Evolutionary conservation across 2,888 invertebrate species (phyloP).

Genomic region (Synergus gifuensis): DNA sequence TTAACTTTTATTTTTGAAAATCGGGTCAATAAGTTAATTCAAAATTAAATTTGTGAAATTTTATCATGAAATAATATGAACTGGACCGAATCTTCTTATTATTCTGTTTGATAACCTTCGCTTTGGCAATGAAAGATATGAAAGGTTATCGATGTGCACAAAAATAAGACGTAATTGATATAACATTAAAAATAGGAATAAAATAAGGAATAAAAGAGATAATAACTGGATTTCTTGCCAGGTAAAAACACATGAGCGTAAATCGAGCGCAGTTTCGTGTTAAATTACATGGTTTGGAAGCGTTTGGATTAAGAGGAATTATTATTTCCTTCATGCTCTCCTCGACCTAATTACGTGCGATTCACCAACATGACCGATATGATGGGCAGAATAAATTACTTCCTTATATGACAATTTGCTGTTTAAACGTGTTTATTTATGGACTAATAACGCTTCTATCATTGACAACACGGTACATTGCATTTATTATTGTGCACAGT

Average conservation of each 20-base stretch:
- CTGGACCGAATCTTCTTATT: not conserved
- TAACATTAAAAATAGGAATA: not conserved
- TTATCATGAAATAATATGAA: not conserved
- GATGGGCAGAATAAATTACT: conserved; percentile 30
- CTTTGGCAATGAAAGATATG: not conserved
- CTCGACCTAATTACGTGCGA: conserved; percentile 28
- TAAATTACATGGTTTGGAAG: conserved; percentile 17
- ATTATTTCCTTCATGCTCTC: conserved; percentile 31
- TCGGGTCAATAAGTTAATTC: no score
- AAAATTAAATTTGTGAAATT: not conserved
- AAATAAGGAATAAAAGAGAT: conserved; percentile 13
- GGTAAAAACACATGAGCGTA: not conserved
- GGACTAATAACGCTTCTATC: conserved; percentile 20
- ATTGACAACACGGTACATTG: conserved; percentile 11
- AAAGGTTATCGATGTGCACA: not conserved
- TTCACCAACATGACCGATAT: conserved; percentile 32
- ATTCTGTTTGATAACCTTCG: not conserved
- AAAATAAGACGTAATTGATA: not conserved
- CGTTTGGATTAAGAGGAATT: not conserved
- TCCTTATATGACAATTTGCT: conserved; percentile 33
- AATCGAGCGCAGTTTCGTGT: conserved; percentile 22
- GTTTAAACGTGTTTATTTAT: conserved; percentile 2
- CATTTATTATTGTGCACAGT: conserved; percentile 10
- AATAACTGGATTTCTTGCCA: conserved; percentile 12
- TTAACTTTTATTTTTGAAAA: no score